Evolutionary conservation across 2,113 vertebrate species (phyloP).

Genomic region (Chloropsis hardwickii): DNA sequence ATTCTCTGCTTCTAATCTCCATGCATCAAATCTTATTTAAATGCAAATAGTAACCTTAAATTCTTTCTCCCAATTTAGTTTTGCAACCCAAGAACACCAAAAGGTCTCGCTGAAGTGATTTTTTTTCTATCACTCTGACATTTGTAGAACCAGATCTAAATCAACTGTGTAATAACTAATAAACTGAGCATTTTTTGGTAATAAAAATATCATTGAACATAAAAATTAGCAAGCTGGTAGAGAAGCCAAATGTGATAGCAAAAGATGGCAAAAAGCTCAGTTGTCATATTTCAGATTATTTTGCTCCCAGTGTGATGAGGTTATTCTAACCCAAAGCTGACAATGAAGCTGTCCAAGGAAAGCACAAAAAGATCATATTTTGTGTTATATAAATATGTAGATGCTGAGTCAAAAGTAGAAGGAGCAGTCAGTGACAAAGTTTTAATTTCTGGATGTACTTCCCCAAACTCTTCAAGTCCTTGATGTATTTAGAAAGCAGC

Average conservation of each 20-base stretch:
- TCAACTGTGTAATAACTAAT: not conserved
- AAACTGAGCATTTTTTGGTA: not conserved
- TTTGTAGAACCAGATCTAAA: slow-evolving; percentile 1
- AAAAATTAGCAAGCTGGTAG: not conserved
- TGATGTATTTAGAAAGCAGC: not conserved
- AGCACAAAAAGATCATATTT: not conserved
- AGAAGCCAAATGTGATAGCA: not conserved
- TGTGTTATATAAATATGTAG: not conserved
- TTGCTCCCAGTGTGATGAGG: not conserved
- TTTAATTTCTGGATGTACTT: not conserved
- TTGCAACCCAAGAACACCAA: not conserved
- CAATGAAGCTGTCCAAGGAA: not conserved
- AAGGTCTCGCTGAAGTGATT: not conserved
- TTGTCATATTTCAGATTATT: not conserved
- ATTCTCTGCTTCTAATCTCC: not conserved
- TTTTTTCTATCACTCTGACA: not conserved
- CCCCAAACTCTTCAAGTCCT: not conserved
- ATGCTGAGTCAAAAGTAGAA: not conserved
- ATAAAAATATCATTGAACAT: slow-evolving; percentile 12
- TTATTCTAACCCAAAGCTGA: not conserved
- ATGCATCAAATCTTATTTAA: slow-evolving; percentile 30
- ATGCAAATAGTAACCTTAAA: slow-evolving; percentile 37
- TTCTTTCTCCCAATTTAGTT: not conserved
- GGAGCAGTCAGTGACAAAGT: not conserved
- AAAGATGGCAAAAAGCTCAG: not conserved